These are phyloP conservation scores for Drepanosiphum platanoidis DNA, from an alignment of 2,888 invertebrate genomes.

Conservation along the genomic window DNA sequence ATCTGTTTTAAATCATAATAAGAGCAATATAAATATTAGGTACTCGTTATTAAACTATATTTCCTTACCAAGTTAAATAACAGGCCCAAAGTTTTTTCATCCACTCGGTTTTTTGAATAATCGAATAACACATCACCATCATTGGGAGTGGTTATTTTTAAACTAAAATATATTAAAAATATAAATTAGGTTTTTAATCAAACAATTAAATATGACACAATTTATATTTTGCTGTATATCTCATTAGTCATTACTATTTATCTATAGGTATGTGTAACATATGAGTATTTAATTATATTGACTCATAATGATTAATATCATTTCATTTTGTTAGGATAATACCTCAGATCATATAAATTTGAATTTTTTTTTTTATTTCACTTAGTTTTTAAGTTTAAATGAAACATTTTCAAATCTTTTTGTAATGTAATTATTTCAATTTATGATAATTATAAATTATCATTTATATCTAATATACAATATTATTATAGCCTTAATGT, in stretches of 20 bases:
- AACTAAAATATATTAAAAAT: slow-evolving; percentile 69
- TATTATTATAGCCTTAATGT: background rate
- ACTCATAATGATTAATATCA: too few species aligned
- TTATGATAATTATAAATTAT: background rate
- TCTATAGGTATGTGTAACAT: too few species aligned
- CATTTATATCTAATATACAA: background rate
- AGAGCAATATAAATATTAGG: background rate
- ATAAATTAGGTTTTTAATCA: background rate
- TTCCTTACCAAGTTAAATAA: slow-evolving; percentile 82
- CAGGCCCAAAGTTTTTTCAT: slow-evolving; percentile 78
- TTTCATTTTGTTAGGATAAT: too few species aligned
- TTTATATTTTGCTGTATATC: too few species aligned
- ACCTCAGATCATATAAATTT: too few species aligned
- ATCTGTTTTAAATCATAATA: background rate
- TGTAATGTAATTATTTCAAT: background rate
- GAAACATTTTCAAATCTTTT: background rate
- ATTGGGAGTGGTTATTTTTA: slow-evolving; percentile 82
- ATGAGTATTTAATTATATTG: too few species aligned
- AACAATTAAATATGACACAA: background rate
- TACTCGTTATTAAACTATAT: background rate
- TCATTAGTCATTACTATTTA: too few species aligned
- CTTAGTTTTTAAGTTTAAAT: too few species aligned
- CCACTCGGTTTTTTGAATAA: slow-evolving; percentile 95
- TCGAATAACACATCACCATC: slow-evolving; percentile 94
- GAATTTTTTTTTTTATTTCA: too few species aligned